Percentiles rank a stretch among this genome's conserved stretches.
These are phyloP conservation scores for Callorhinus ursinus DNA, from an alignment of 2,113 vertebrate genomes.

Conservation along the genomic window DNA sequence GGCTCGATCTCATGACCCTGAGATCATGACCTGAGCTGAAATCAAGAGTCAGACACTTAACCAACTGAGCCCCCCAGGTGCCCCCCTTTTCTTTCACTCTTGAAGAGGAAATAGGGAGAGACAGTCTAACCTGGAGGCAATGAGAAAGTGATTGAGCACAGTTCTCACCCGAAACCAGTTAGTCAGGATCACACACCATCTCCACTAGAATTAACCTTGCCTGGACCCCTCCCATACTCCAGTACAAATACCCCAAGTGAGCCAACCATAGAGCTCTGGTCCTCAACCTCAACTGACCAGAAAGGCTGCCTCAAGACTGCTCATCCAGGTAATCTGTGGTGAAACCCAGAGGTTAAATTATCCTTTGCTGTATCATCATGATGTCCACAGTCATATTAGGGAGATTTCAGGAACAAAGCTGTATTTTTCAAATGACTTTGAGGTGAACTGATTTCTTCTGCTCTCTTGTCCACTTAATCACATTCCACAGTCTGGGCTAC, in stretches of 20 bases:
- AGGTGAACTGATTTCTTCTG: not conserved
- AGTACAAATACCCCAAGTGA: accelerated
- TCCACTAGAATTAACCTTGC: accelerated
- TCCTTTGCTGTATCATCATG: not conserved
- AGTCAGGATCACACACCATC: not conserved
- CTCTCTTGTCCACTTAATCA: not conserved
- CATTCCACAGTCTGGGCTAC: not conserved
- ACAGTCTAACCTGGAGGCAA: not conserved
- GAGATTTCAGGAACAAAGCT: not conserved
- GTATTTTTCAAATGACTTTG: not conserved
- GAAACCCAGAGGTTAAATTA: not conserved
- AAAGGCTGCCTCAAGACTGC: not conserved
- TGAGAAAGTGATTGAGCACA: not conserved
- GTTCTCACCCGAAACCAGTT: not conserved
- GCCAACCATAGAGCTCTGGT: not conserved
- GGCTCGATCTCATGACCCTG: not conserved
- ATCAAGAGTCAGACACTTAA: not conserved
- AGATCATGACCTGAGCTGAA: not conserved
- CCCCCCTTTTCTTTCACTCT: not conserved
- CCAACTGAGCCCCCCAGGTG: not conserved
- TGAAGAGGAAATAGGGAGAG: not conserved
- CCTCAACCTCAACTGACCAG: not conserved
- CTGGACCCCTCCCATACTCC: accelerated
- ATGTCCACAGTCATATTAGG: not conserved
- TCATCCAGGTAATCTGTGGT: no score